Evolutionary conservation across 2,797 vertebrate species (phyloP).

Genomic region (Oreortyx pictus): DNA sequence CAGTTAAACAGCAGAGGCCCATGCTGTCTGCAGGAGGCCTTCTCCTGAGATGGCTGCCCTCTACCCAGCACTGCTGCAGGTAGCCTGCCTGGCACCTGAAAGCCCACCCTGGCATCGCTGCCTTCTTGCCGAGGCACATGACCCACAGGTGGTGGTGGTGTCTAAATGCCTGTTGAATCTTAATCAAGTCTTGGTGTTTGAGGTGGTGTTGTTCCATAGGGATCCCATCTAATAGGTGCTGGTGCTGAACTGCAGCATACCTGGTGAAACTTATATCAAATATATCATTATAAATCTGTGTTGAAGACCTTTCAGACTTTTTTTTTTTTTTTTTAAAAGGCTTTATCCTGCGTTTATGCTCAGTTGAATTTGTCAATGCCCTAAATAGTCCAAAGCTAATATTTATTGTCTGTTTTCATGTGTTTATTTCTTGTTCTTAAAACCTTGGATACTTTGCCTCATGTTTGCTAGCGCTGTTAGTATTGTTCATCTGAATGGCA

Average conservation of each 20-base stretch:
- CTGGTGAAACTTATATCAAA: neutral
- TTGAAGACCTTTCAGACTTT: neutral
- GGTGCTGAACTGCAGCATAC: neutral
- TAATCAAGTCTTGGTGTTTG: neutral
- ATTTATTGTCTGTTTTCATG: neutral
- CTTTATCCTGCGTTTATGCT: neutral
- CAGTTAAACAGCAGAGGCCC: neutral
- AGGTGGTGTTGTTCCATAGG: neutral
- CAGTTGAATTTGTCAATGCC: neutral
- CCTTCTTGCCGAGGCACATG: neutral
- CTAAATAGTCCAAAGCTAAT: neutral
- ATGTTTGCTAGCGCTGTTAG: fast-evolving
- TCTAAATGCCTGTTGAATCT: neutral
- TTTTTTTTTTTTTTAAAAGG: neutral
- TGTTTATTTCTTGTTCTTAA: neutral
- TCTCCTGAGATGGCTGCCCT: no score
- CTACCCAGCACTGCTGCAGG: no score
- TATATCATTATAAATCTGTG: no score
- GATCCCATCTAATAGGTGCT: neutral
- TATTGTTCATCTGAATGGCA: neutral
- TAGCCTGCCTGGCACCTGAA: no score
- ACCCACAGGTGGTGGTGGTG: neutral
- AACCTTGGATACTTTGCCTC: neutral
- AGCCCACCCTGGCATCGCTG: neutral
- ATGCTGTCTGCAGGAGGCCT: neutral